Conservation (phyloP, 2,797 vertebrate genomes). For the Falco peregrinus region DNA sequence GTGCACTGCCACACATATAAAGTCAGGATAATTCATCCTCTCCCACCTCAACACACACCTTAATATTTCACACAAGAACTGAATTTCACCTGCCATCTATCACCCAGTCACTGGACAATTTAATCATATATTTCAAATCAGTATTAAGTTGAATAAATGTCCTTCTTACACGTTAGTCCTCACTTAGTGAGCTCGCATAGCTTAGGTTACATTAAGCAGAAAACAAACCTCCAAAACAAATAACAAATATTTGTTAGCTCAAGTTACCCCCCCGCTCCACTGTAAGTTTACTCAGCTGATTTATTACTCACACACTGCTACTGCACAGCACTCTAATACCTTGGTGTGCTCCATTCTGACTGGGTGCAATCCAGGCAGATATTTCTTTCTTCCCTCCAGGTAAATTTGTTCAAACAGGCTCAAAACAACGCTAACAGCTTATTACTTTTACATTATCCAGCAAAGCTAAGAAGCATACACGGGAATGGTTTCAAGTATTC, state of each 20-base stretch:
- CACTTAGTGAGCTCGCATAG: background rate
- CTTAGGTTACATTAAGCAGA: background rate
- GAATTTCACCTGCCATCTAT: background rate
- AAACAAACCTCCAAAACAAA: background rate
- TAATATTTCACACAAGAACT: background rate
- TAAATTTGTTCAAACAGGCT: background rate
- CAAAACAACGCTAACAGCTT: background rate
- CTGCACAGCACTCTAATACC: background rate
- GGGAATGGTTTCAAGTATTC: conserved; percentile 20
- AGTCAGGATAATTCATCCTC: background rate
- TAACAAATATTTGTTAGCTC: background rate
- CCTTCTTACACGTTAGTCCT: background rate
- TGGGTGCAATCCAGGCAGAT: background rate
- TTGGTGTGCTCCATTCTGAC: background rate
- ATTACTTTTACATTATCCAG: background rate
- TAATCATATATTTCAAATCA: background rate
- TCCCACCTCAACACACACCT: background rate
- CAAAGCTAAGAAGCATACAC: background rate
- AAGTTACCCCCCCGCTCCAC: background rate
- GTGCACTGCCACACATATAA: background rate
- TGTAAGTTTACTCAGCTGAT: background rate
- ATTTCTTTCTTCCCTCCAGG: background rate
- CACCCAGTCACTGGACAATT: background rate
- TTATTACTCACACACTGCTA: background rate
- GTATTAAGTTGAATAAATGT: background rate